Conservation (phyloP, 35 echinoderm and acorn worm species). For the Amphiura filiformis region DNA sequence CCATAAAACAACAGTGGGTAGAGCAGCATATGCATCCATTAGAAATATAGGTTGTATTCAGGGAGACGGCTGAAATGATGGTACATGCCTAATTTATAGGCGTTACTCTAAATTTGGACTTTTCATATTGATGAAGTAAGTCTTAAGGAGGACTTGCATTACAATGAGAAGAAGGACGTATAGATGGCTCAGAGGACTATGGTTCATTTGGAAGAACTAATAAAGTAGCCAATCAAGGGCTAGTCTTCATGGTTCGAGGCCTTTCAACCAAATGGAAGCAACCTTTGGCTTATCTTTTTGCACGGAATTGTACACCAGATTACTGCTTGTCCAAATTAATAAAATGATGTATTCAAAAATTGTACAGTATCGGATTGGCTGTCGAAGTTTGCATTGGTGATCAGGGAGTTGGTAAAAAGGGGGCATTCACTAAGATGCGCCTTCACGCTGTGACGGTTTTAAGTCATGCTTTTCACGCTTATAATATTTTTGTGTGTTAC, state of each 20-base stretch:
- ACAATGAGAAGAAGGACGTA: neutral
- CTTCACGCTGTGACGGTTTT: too few relatives aligned
- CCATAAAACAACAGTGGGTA: too few relatives aligned
- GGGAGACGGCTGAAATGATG: too few relatives aligned
- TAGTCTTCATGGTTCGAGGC: neutral
- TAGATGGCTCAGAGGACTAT: neutral
- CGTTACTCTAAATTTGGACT: too few relatives aligned
- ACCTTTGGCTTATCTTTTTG: neutral
- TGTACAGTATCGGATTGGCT: neutral
- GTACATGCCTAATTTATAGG: too few relatives aligned
- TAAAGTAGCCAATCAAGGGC: neutral
- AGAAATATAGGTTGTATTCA: too few relatives aligned
- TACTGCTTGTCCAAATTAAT: neutral
- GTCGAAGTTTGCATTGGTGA: neutral
- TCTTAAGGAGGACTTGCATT: neutral
- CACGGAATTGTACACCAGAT: neutral
- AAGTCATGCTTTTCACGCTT: too few relatives aligned
- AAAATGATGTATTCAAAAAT: neutral
- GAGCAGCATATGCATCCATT: too few relatives aligned
- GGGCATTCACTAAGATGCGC: neutral
- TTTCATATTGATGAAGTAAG: neutral
- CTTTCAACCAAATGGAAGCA: neutral
- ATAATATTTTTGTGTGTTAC: too few relatives aligned
- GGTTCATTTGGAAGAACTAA: neutral
- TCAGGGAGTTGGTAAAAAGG: neutral